phyloP scores from a whole-genome alignment of 2,888 invertebrate genomes.

The Drosophila meridiana region DNA sequence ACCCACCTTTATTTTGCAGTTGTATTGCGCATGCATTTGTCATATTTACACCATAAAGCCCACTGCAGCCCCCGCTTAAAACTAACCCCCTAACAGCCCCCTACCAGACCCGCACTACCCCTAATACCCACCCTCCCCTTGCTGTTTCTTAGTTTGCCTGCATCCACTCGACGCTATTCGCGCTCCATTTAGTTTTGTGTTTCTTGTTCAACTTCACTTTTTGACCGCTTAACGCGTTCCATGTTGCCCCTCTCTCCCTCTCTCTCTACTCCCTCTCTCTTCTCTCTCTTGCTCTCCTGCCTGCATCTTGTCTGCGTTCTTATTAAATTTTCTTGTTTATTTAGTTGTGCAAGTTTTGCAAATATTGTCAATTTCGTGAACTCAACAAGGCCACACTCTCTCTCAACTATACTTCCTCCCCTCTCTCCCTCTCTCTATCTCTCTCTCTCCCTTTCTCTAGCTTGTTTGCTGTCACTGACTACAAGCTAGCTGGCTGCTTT shows the following conservation, averaged over 20 bases:
- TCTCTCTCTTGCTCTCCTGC: not conserved
- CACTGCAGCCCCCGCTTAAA: not conserved
- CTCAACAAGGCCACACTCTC: conserved; percentile 26
- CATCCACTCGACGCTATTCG: conserved; percentile 13
- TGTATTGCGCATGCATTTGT: conserved; percentile 48
- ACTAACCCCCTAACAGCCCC: too few relatives aligned
- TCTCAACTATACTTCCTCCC: not conserved
- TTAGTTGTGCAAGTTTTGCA: conserved; percentile 45
- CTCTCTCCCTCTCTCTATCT: not conserved
- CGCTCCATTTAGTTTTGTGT: conserved; percentile 59
- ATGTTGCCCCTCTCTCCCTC: not conserved
- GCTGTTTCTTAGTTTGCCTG: not conserved
- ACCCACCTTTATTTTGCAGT: conserved; percentile 13
- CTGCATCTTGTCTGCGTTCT: conserved; percentile 15
- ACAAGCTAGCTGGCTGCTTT: conserved; percentile 40
- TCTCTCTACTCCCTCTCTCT: not conserved
- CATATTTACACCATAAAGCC: conserved; percentile 45
- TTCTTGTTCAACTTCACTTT: conserved; percentile 57
- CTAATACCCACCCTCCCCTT: not conserved
- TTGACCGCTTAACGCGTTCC: conserved; percentile 21
- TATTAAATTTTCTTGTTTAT: conserved; percentile 45
- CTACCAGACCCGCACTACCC: too few relatives aligned
- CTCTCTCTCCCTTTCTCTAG: too few relatives aligned
- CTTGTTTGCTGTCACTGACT: conserved; percentile 36
- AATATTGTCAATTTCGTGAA: conserved; percentile 52